A percentile compares a stretch with the other conserved stretches of the same genome.
Conservation (phyloP, 1,140 invertebrate species). For the Zeugodacus cucurbitae region DNA sequence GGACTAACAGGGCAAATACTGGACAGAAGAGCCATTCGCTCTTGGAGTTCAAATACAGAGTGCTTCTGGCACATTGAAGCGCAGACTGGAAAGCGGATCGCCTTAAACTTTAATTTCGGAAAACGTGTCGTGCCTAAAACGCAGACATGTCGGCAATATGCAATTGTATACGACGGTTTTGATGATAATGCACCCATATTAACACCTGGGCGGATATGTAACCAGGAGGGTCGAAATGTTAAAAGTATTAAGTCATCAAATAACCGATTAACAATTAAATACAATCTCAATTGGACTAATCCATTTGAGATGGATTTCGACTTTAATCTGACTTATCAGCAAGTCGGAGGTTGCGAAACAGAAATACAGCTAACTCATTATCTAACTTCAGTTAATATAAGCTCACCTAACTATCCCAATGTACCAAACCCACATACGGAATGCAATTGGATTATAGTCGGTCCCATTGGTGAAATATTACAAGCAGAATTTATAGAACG, state of each 20-base stretch:
- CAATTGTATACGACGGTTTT: slow-evolving; percentile 77
- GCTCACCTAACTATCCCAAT: slow-evolving; percentile 82
- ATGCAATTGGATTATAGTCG: slow-evolving; percentile 82
- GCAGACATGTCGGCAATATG: slow-evolving; percentile 46
- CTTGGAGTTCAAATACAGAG: neutral
- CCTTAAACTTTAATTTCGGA: neutral
- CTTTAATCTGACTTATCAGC: slow-evolving; percentile 58
- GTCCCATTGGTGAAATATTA: slow-evolving; percentile 76
- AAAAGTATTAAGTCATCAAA: slow-evolving; percentile 47
- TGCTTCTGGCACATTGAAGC: slow-evolving; percentile 83
- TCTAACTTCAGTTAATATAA: slow-evolving; percentile 68
- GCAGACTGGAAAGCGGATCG: slow-evolving; percentile 71
- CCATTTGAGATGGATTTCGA: neutral
- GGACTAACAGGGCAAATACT: slow-evolving; percentile 63
- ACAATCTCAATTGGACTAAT: slow-evolving; percentile 39
- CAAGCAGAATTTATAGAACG: slow-evolving; percentile 78
- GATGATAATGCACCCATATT: slow-evolving; percentile 76
- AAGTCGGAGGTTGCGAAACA: slow-evolving; percentile 53
- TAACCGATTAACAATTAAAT: slow-evolving; percentile 52
- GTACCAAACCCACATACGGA: slow-evolving; percentile 78
- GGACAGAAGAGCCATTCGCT: slow-evolving; percentile 39
- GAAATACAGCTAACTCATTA: slow-evolving; percentile 62
- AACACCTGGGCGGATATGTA: slow-evolving; percentile 52
- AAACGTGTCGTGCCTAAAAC: neutral
- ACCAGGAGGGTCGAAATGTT: slow-evolving; percentile 17